Evolutionary conservation across 2,888 invertebrate species (phyloP), one percentile per base, ranked within the genome.

Genomic region (Empis livida): DNA sequence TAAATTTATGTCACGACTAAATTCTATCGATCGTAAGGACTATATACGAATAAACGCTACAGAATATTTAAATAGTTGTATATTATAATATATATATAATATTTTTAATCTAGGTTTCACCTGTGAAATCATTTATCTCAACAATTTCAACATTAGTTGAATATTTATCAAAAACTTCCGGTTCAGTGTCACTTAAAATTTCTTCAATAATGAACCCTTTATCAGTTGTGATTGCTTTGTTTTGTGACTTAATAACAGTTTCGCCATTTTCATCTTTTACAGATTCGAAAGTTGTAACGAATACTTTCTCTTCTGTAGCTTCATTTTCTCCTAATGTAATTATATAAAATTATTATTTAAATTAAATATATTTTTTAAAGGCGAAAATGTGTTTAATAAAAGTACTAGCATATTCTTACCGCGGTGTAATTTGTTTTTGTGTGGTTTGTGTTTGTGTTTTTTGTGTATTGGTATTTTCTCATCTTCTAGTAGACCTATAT

Each of bases 201-300:
- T 69, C 69, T 52, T 67, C 67, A 54, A 66, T 64, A 51, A 67
- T 53, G 49, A 67, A 55, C 46, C 64, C 64, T 54, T 67, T 63
- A 47, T 68, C 66, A 51, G 64, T 57, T 20, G 62, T 64, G 50
- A 65, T 58, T 57, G 58, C 65, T 52, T 63, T 67, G 54, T 54
- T 66, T 64, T 64, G 61, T 54, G 55, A 64, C 61, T 63, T 61
- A 55, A 67, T 65, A 42, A 60, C 57, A 27, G 64, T 60, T 56
- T 65, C 61, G 47, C 66, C 63, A 46, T 64, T 61, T 52, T 69
- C 64, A 49, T 61, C 62, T 59, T 64, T 62, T 56, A 61, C 58
- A 48, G 68, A 65, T 57, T 68, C 67, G 53, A 72, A 71, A 53
- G 70, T 66, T 53, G 63, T 66, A 52, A 68, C 62, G 56, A 65